Base-by-base conservation (phyloP, 1,140 invertebrate genomes). In the Platyscapa corneri region DNA sequence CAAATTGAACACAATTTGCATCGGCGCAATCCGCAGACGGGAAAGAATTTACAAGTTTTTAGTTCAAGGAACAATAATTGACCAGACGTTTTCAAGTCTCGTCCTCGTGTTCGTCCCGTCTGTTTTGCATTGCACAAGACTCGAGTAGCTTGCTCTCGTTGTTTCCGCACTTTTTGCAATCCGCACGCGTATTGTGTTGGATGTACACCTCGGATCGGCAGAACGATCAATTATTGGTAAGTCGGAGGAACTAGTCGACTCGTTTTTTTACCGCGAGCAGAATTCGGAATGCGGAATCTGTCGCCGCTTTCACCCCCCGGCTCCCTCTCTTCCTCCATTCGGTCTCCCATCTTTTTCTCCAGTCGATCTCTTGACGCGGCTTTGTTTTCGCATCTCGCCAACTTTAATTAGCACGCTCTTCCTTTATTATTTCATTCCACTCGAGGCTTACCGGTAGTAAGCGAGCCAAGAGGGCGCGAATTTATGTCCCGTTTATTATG, bases 401-500 rank as follows among this genome's bases (percentile, higher is more conserved):
- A 67, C 86, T 84, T 86, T 84, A 88, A 87, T 85, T 85, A 79
- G 83, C 74, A 84, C 80, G 75, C 60, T 83, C 78, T 65, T 75
- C 67, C n/a, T 56, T 32, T 67, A 60, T 32, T 85, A 74, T 81
- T 39, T 75, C 78, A 64, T 60, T n/a, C 34, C 46, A 34, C 37
- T 65, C 53, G 67, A 75, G 72, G 56, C 72, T 42, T 46, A 42
- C 30, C n/a, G 37, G 67, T 46, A 16, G 23, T 49, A 53, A 46
- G 67, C 42, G 32, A 64, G 30, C 49, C 80, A 65, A 49, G 82
- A 65, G 74, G 75, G 82, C 37, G 82, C 82, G 60, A 83, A 83
- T 83, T 83, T 83, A 83, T 77, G 37, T 49, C 32, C 46, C 83
- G 83, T 84, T 84, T 84, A 84, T 84, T 84, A 72, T 77, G 46